phyloP scores from a whole-genome alignment of 2,113 vertebrate species.

The Lycaon pictus region DNA sequence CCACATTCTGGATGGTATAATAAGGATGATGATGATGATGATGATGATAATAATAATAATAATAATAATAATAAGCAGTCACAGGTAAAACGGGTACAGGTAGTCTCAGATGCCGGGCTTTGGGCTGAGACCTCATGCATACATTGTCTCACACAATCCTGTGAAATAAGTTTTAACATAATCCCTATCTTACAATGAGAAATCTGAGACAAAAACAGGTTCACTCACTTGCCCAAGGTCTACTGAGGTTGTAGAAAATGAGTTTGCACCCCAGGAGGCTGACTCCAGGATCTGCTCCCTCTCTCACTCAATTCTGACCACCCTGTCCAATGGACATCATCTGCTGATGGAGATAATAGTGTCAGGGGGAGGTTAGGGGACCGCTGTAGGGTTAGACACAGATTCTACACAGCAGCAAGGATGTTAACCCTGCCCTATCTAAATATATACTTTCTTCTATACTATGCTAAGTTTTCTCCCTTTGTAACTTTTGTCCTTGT shows the following conservation, averaged over 20 bases:
- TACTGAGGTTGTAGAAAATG: background rate
- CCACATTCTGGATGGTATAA: background rate
- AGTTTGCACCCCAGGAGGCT: background rate
- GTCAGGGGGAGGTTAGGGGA: background rate
- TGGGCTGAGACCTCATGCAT: background rate
- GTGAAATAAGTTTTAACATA: background rate
- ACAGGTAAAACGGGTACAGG: background rate
- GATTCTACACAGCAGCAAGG: background rate
- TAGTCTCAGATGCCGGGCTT: background rate
- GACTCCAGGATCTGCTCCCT: background rate
- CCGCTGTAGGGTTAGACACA: background rate
- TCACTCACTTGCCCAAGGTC: background rate
- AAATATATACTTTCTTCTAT: constrained; percentile 29
- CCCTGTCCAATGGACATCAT: background rate
- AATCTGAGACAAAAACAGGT: background rate
- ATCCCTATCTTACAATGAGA: background rate
- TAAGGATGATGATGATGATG: background rate
- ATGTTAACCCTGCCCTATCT: background rate
- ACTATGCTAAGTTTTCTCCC: background rate
- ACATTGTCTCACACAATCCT: background rate
- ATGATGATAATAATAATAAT: background rate
- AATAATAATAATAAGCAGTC: background rate
- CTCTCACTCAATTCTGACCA: background rate
- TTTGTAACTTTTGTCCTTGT: constrained; percentile 48
- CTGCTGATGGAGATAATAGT: background rate